phyloP scores from a whole-genome alignment of 2,797 vertebrate genomes.

The Choloepus didactylus region DNA sequence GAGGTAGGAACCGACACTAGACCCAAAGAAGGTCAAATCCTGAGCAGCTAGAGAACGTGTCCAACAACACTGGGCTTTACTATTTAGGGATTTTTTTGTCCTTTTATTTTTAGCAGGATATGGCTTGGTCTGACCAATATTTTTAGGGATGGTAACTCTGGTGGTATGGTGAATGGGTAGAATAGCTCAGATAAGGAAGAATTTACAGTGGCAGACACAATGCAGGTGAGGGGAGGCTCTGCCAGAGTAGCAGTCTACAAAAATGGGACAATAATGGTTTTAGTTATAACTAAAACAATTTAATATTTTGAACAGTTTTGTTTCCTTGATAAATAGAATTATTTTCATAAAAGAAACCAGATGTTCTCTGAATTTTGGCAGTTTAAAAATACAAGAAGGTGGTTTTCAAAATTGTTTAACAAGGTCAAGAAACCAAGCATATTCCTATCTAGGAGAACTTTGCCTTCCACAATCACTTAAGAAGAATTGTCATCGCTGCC shows the following conservation, averaged over 20 bases:
- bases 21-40: neutral
- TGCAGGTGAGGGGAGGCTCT: neutral
- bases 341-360: slow-evolving; percentile 37
- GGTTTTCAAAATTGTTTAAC: slow-evolving; percentile 28
- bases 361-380: neutral
- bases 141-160: neutral
- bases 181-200: neutral
- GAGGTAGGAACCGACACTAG: neutral
- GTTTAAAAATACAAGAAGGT: neutral
- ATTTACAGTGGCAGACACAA: neutral
- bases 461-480: neutral
- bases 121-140: neutral
- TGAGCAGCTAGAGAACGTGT: neutral
- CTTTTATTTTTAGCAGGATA: neutral
- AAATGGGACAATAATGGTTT: neutral
- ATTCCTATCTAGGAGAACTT: neutral
- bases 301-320: neutral
- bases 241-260: neutral
- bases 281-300: neutral
- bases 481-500: neutral
- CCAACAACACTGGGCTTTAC: neutral
- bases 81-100: neutral
- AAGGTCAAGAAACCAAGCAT: neutral
- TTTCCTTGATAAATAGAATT: neutral
- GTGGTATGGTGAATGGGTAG: neutral